Evolutionary conservation across 2,797 vertebrate species (phyloP).

Genomic region (Periparus ater): DNA sequence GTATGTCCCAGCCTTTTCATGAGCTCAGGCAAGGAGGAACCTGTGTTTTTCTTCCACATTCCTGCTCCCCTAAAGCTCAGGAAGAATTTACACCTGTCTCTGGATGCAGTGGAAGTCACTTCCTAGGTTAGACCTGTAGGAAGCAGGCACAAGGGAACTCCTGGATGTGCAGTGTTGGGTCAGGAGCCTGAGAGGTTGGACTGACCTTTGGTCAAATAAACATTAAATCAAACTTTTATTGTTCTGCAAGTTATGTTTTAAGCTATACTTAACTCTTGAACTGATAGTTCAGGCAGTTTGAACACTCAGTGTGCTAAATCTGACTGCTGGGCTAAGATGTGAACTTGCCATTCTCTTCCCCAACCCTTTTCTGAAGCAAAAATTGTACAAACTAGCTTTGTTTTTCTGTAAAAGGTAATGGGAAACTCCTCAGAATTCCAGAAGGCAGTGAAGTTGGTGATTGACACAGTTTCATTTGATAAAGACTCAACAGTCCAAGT

Average conservation of each 20-base stretch:
- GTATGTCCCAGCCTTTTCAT: not conserved
- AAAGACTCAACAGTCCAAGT: constrained; percentile 98
- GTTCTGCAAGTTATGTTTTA: not conserved
- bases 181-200: not conserved
- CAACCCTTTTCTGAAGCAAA: not conserved
- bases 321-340: not conserved
- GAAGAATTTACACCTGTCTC: not conserved
- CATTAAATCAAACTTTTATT: not conserved
- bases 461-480: constrained; percentile 96
- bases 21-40: not conserved
- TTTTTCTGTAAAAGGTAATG: constrained; percentile 85
- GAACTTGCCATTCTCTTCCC: not conserved
- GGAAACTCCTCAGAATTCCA: constrained; percentile 96
- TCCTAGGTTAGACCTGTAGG: not conserved
- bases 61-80: not conserved
- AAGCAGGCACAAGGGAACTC: not conserved
- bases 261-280: not conserved
- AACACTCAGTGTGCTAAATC: not conserved
- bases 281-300: not conserved
- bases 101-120: not conserved
- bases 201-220: not conserved
- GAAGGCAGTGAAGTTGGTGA: constrained; percentile 94
- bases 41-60: not conserved
- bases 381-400: not conserved
- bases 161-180: not conserved